Base-by-base conservation (phyloP, 2,888 invertebrate species). In the Calameuta filiformis region DNA sequence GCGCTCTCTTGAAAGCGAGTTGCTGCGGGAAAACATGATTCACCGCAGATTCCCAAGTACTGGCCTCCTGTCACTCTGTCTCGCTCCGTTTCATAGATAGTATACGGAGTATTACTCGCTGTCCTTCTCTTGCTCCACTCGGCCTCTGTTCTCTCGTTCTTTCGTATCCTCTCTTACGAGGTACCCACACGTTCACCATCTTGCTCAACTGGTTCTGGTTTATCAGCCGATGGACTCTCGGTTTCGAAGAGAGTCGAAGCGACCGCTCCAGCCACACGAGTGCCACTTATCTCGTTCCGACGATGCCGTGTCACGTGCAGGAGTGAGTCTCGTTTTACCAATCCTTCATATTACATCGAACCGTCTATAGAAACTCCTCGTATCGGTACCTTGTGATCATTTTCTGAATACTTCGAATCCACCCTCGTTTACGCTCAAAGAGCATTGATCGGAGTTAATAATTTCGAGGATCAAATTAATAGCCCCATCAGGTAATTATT, bases 161-260 rank as follows among this genome's bases (percentile, higher is more conserved):
- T 35, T 69, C 33, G 31, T 12, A 69, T 35, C 68, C 68, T 75
- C 75, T 75, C 76, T 56, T 75, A 76, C 69, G 73, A 23, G 56
- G 15, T 31, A 23, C 35, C 35, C 33, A 23, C 35, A n/a, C n/a
- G 35, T 30, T 73, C 23, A 33, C 15, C 75, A 81, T 82, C 73
- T 76, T 79, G 79, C 34, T 77, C 77, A 73, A 85, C 85, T 85
- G 85, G 85, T 85, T 85, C 82, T 81, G 85, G 82, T 74, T 81
- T 79, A 76, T 75, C 80, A 81, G 79, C 82, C 81, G 81, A 80
- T 79, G 81, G 83, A 85, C 85, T 85, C 85, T 85, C 85, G 85
- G 85, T 85, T 85, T 85, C 85, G 83, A 83, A 81, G 79, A 81
- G 77, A 82, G 82, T 69, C 12, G 30, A 69, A 56, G 56, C 56